Evolutionary conservation across 2,113 vertebrate species (phyloP), one percentile per base, ranked within the genome.

Genomic region (Alectura lathami): DNA sequence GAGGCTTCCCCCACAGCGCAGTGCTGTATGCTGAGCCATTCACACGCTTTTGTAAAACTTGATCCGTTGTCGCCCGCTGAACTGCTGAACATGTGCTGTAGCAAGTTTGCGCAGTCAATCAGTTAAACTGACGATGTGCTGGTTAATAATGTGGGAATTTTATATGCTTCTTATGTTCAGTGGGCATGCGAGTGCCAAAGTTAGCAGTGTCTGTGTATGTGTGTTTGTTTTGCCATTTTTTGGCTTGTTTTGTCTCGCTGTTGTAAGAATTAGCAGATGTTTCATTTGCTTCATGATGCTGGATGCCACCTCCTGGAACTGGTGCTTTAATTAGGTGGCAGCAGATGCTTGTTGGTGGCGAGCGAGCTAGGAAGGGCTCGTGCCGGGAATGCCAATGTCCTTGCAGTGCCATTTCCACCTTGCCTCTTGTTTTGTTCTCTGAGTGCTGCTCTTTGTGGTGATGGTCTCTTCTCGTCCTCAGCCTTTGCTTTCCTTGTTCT

Each of bases 261-360:
- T 83, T 91, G 74, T 82, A 96, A 92, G 76, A 92, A 92, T 90
- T 85, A 96, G 79, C 93, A 97, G 96, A 93, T 75, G 54, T 92
- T 91, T 45, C 54, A n/a, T 72, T 96, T 81, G 94, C 95, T 93
- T 96, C 91, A 43, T 80, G 90, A 51, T 43, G 57, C 82, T 77
- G 60, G 57, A 56, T 93, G 70, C 96, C 89, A 96, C 79, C 17
- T 96, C 81, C 66, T 95, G 73, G 86, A 95, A 80, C 94, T 89
- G 80, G 93, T 89, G 93, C 90, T 97, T 93, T 95, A 95, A 96
- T 96, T 95, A 96, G 93, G 89, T 95, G 91, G 86, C 79, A 94
- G 86, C 97, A 94, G 96, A 95, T 95, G 95, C 94, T 94, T 72
- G 84, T 90, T 83, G 83, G 93, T 92, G 81, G 66, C 1, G 8